Base-by-base conservation (phyloP, 2,888 invertebrate species). In the Agonopterix alstromeriana region DNA sequence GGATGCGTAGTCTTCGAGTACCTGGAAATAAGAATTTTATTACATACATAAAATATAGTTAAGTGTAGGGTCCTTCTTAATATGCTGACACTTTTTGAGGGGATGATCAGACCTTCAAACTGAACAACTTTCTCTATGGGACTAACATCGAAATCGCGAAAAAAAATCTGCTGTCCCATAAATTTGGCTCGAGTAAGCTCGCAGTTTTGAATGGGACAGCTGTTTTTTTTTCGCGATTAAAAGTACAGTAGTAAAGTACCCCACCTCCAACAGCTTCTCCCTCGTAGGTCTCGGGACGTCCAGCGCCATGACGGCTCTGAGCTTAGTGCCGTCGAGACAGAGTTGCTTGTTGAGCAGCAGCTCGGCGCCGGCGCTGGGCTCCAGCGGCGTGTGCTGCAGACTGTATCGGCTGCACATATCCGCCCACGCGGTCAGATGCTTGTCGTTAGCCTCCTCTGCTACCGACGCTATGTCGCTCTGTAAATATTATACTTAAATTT, bases 371-470 rank as follows among this genome's bases (percentile, higher is more conserved):
- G 97, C 93, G 70, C 94, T 95, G 0, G 98, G 97, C 53, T 96
- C 95, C 1, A 98, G 89, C 1, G 97, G 97, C 12, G 97, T 95
- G 84, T 97, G 97, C 55, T 90, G 83, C 35, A 97, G 92, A 43
- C 90, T 89, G 76, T 95, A 93, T 54, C 87, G 85, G 55, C 93
- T 90, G 73, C 97, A 97, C 35, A 95, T 92, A 69, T 94, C 94
- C 0, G 97, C 97, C 98, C 98, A 98, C 11, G 97, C 97, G 0
- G 92, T 92, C 85, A 97, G 91, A 77, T 98, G 98, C 73, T 97
- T 97, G 80, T 98, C 97, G 77, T 98, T 98, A 0, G 96, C 96
- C 67, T 97, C 97, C 61, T 97, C 96, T 0, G 96, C 94, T 4
- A 96, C 93, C 8, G 92, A 91, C 1, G 91, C 91, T 82, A 96